Evolutionary conservation across 2,113 vertebrate genomes (phyloP).

Genomic region (Junco hyemalis): DNA sequence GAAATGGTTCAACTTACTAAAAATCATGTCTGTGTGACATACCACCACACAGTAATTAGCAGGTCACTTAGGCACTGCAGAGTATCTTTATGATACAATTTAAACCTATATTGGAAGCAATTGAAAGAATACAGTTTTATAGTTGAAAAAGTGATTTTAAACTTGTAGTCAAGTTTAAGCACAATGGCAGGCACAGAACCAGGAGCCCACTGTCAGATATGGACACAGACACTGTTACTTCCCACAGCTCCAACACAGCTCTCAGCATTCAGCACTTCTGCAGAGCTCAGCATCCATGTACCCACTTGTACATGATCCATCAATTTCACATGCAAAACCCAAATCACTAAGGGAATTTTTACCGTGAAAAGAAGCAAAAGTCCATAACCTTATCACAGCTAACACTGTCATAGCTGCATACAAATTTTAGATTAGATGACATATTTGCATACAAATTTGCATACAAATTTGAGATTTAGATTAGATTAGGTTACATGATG

Average conservation of each 20-base stretch:
- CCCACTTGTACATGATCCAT: neutral
- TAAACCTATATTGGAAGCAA: neutral
- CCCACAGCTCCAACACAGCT: rapidly evolving
- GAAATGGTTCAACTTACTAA: neutral
- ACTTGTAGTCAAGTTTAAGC: neutral
- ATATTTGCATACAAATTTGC: neutral
- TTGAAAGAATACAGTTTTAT: neutral
- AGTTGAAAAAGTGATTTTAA: neutral
- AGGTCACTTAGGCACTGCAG: neutral
- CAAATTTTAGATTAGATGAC: neutral
- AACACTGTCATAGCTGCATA: neutral
- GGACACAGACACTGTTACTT: neutral
- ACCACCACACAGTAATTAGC: neutral
- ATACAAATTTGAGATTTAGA: neutral
- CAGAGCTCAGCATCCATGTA: neutral
- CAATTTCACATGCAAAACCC: neutral
- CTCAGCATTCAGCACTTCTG: neutral
- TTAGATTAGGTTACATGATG: neutral
- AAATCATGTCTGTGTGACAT: neutral
- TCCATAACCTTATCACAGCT: neutral
- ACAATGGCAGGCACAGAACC: neutral
- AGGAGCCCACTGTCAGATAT: neutral
- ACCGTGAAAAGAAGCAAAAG: neutral
- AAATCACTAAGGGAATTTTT: neutral
- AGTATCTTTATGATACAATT: neutral